Evolutionary conservation across 2,113 vertebrate species (phyloP).

Genomic region (Cyprinodon variegatus): DNA sequence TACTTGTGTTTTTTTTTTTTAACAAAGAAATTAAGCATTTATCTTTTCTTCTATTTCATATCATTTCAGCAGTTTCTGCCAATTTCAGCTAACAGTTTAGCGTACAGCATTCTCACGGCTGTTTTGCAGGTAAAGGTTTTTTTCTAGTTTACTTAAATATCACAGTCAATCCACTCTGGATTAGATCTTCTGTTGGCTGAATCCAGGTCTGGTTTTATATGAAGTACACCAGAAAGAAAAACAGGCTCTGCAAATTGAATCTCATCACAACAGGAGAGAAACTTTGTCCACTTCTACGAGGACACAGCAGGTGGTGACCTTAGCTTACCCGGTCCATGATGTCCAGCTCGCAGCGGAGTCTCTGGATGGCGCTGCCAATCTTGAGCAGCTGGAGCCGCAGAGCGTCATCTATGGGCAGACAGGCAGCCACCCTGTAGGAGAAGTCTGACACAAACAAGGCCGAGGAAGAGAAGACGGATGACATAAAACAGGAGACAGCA

Average conservation of each 20-base stretch:
- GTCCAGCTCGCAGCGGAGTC: conserved; percentile 95
- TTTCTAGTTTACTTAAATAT: conserved; percentile 1
- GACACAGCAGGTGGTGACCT: background rate
- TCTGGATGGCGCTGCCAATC: conserved; percentile 95
- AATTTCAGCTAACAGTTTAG: too few species aligned
- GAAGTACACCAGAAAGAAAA: conserved; percentile 17
- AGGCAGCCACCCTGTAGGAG: conserved; percentile 97
- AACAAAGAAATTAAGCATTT: too few species aligned
- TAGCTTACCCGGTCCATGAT: conserved; percentile 95
- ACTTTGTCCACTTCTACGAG: background rate
- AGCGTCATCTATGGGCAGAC: conserved; percentile 93
- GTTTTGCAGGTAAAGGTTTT: too few species aligned
- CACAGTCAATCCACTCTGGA: conserved; percentile 2
- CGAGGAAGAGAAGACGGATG: conserved; percentile 22
- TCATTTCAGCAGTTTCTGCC: too few species aligned
- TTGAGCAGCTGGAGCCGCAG: conserved; percentile 92
- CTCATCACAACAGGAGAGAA: conserved; percentile 14
- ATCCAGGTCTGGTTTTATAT: conserved; percentile 10
- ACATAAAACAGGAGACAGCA: conserved; percentile 13
- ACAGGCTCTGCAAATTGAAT: conserved; percentile 8
- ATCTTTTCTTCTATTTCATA: too few species aligned
- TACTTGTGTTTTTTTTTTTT: too few species aligned
- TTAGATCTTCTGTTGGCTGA: conserved; percentile 20
- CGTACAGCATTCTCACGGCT: too few species aligned
- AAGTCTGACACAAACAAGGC: conserved; percentile 85